These are phyloP conservation scores for Drosophila longiperda DNA, from an alignment of 2,888 invertebrate species.

Conservation along the genomic window DNA sequence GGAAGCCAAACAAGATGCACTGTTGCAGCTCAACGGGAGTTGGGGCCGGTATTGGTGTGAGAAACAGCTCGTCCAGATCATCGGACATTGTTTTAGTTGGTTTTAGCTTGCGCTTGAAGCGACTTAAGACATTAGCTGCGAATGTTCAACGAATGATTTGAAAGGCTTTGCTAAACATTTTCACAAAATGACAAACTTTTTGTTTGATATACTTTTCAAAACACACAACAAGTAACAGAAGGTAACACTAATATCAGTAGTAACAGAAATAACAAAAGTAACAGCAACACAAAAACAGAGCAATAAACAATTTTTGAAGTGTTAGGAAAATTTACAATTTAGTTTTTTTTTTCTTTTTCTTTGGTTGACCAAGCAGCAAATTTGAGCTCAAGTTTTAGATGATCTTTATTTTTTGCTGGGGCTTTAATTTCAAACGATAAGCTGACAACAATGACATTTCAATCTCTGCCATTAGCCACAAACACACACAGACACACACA, in stretches of 20 bases:
- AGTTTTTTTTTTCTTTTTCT: slow-evolving; percentile 11
- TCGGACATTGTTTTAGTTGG: slow-evolving; percentile 63
- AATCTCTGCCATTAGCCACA: slow-evolving; percentile 62
- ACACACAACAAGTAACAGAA: slow-evolving; percentile 35
- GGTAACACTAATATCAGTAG: slow-evolving; percentile 28
- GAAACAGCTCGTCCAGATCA: slow-evolving; percentile 70
- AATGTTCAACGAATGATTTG: slow-evolving; percentile 38
- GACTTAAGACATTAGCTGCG: slow-evolving; percentile 74
- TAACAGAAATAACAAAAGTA: slow-evolving; percentile 24
- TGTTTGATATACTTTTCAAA: slow-evolving; percentile 40
- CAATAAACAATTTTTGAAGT: slow-evolving; percentile 38
- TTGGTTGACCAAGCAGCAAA: slow-evolving; percentile 29
- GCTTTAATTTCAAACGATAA: slow-evolving; percentile 65
- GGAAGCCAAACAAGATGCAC: slow-evolving; percentile 74
- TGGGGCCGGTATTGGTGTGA: slow-evolving; percentile 70
- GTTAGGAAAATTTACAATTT: slow-evolving; percentile 40
- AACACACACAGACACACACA: slow-evolving; percentile 21
- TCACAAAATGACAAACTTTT: slow-evolving; percentile 10
- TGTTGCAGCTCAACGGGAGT: slow-evolving; percentile 69
- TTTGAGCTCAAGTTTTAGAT: slow-evolving; percentile 29
- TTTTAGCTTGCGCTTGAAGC: slow-evolving; percentile 60
- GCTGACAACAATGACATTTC: slow-evolving; percentile 77
- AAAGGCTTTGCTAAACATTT: slow-evolving; percentile 36
- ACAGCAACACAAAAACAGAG: slow-evolving; percentile 23
- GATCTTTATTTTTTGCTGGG: slow-evolving; percentile 41